Percentiles rank a stretch among this genome's conserved stretches.
Conservation (phyloP, 2,888 invertebrate genomes). For the Koerneria pararmatus region DNA sequence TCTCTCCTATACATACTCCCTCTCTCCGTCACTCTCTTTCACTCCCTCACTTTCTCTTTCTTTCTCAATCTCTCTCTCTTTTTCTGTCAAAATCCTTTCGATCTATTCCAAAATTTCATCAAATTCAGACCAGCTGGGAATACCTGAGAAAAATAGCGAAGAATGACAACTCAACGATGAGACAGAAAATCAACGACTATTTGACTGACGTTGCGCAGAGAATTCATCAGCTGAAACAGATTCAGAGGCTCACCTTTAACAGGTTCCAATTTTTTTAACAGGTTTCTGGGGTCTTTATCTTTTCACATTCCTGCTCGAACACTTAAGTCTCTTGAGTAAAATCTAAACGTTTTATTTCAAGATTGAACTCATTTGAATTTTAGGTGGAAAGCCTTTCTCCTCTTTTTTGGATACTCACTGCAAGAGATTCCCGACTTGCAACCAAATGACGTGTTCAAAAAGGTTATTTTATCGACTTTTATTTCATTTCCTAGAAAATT, state of each 20-base stretch:
- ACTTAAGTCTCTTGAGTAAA: too few species aligned
- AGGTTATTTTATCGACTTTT: slow-evolving; percentile 69
- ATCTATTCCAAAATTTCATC: too few species aligned
- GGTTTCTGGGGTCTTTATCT: not conserved
- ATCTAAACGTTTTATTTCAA: too few species aligned
- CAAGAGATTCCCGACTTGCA: slow-evolving; percentile 52
- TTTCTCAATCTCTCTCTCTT: too few species aligned
- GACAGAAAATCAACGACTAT: slow-evolving; percentile 76
- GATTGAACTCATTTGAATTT: slow-evolving; percentile 13
- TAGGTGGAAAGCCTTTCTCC: slow-evolving; percentile 56
- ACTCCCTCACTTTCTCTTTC: too few species aligned
- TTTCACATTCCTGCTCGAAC: not conserved
- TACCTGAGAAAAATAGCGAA: slow-evolving; percentile 49
- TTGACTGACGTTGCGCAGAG: slow-evolving; percentile 92
- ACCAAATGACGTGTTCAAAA: slow-evolving; percentile 71
- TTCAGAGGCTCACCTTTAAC: slow-evolving; percentile 85
- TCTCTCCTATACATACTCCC: too few species aligned
- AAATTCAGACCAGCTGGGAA: slow-evolving; percentile 48
- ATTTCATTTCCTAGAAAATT: too few species aligned
- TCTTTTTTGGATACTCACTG: slow-evolving; percentile 54
- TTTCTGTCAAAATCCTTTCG: too few species aligned
- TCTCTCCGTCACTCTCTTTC: too few species aligned
- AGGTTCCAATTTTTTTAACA: slow-evolving; percentile 65
- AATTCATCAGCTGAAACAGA: slow-evolving; percentile 85
- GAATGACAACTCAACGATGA: slow-evolving; percentile 35